A percentile compares a stretch with the other conserved stretches of the same genome.
phyloP scores from a whole-genome alignment of 2,888 invertebrate species.

The Drosophila heteroneura region DNA sequence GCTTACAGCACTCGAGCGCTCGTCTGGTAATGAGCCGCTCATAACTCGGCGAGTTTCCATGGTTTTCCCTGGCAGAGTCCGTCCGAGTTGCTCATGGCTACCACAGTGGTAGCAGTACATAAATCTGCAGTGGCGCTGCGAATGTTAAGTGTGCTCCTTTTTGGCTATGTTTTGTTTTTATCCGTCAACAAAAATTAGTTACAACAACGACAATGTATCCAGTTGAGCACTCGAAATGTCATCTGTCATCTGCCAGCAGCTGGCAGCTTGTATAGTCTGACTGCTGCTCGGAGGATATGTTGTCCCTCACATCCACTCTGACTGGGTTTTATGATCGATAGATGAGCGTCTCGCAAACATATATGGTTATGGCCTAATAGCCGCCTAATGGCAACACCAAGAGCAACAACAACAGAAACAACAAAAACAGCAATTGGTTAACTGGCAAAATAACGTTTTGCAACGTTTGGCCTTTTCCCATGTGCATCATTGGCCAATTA shows the following conservation, averaged over 20 bases:
- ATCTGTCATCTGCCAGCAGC: conserved; percentile 75
- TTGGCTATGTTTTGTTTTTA: conserved; percentile 25
- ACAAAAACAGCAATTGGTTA: conserved; percentile 27
- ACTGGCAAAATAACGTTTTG: conserved; percentile 42
- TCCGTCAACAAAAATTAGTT: conserved; percentile 67
- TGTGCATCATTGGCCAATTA: conserved; percentile 78
- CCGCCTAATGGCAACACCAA: conserved; percentile 68
- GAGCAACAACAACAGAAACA: conserved; percentile 4
- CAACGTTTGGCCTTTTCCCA: conserved; percentile 69
- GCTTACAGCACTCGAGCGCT: conserved; percentile 58
- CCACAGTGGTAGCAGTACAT: conserved; percentile 37
- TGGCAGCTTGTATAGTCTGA: conserved; percentile 22
- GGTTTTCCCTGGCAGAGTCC: not conserved
- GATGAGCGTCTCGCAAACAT: conserved; percentile 44
- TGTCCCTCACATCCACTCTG: conserved; percentile 2
- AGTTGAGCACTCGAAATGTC: conserved; percentile 69
- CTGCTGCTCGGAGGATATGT: not conserved
- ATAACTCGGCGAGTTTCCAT: conserved; percentile 30
- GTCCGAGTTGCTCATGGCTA: not conserved
- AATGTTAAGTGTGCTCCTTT: conserved; percentile 39
- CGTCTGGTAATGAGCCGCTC: conserved; percentile 62
- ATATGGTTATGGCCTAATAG: conserved; percentile 75
- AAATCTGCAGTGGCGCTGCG: conserved; percentile 31
- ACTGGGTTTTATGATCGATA: conserved; percentile 65
- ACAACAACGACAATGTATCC: conserved; percentile 44